A percentile compares a stretch with the other conserved stretches of the same genome.
Conservation (phyloP, 2,888 invertebrate species). For the Eurois occulta region DNA sequence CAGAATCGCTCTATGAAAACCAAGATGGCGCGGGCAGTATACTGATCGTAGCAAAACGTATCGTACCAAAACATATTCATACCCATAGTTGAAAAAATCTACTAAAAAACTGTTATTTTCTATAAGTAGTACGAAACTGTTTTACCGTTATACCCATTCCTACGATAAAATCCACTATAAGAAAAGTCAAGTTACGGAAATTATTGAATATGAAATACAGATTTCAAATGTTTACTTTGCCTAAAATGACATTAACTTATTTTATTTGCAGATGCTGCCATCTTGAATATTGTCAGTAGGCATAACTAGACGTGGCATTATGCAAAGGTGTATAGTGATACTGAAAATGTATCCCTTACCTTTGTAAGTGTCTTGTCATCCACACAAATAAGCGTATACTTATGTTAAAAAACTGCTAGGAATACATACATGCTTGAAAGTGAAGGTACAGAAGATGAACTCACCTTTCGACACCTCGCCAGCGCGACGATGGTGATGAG, state of each 20-base stretch:
- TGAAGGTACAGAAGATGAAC: slow-evolving; percentile 56
- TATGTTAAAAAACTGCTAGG: not conserved
- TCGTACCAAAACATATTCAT: too few relatives aligned
- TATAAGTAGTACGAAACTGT: not conserved
- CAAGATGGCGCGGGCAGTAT: not conserved
- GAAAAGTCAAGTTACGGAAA: not conserved
- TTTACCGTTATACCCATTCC: not conserved
- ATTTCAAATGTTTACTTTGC: not conserved
- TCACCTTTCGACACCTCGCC: slow-evolving; percentile 94
- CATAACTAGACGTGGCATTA: not conserved
- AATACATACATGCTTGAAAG: not conserved
- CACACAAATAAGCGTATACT: not conserved
- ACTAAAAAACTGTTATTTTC: not conserved
- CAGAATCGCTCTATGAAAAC: not conserved
- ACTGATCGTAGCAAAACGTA: not conserved
- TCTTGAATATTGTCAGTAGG: slow-evolving; percentile 7
- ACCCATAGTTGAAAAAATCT: not conserved
- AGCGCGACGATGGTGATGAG: slow-evolving; percentile 94
- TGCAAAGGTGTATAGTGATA: not conserved
- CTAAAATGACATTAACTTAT: not conserved
- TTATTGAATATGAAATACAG: not conserved
- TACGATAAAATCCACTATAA: not conserved
- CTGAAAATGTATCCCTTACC: not conserved
- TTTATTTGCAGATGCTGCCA: not conserved
- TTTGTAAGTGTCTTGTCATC: not conserved